These are phyloP conservation scores for Melitaea cinxia DNA, from an alignment of 1,140 invertebrate genomes.

Conservation along the genomic window DNA sequence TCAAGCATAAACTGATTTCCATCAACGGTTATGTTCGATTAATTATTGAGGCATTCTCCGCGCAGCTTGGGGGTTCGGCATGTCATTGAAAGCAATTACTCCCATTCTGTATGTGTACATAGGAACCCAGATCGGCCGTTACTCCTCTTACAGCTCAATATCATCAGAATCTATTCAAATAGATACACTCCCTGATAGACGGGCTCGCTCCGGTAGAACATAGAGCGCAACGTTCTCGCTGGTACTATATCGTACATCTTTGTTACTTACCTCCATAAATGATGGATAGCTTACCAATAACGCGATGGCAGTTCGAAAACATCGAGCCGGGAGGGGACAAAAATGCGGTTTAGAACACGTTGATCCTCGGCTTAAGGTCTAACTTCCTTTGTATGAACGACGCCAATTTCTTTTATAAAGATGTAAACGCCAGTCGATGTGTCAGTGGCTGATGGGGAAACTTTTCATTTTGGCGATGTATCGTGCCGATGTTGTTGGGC, in stretches of 20 bases:
- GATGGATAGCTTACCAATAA: conserved; percentile 72
- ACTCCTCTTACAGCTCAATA: conserved; percentile 50
- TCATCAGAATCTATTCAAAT: conserved; percentile 56
- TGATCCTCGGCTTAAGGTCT: conserved; percentile 54
- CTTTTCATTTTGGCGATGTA: conserved; percentile 79
- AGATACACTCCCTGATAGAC: conserved; percentile 39
- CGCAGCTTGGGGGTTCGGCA: conserved; percentile 55
- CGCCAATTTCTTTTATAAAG: conserved; percentile 74
- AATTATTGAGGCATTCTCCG: conserved; percentile 71
- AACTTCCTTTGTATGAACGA: conserved; percentile 64
- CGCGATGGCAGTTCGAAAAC: conserved; percentile 64
- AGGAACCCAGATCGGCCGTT: conserved; percentile 42
- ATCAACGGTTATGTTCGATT: conserved; percentile 66
- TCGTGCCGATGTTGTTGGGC: conserved; percentile 60
- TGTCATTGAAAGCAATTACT: conserved; percentile 78
- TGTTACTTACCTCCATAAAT: conserved; percentile 67
- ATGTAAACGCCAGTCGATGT: conserved; percentile 78
- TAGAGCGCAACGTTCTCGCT: conserved; percentile 17
- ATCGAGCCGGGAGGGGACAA: conserved; percentile 52
- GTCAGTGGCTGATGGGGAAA: conserved; percentile 77
- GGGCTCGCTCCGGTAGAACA: conserved; percentile 29
- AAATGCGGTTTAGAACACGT: conserved; percentile 50
- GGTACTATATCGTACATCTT: conserved; percentile 47
- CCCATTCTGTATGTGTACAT: conserved; percentile 50
- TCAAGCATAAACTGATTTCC: conserved; percentile 55